Evolutionary conservation across 2,113 vertebrate genomes (phyloP).

Genomic region (Muntiacus reevesi): DNA sequence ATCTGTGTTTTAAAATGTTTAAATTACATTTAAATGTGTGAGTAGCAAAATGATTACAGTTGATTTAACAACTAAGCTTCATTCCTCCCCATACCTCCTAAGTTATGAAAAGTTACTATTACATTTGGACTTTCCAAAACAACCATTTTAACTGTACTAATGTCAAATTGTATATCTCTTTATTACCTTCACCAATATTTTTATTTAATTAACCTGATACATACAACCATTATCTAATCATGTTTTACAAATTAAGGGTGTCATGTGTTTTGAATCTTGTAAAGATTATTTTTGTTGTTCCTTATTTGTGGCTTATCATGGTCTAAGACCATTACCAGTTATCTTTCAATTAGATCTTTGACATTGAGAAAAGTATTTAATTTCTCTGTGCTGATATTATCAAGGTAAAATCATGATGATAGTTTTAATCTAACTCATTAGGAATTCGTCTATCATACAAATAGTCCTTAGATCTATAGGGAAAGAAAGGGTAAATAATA

Average conservation of each 20-base stretch:
- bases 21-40: neutral
- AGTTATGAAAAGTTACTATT: neutral
- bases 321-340: neutral
- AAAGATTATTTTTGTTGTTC: neutral
- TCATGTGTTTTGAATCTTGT: neutral
- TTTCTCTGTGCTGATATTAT: neutral
- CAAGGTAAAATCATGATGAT: neutral
- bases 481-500: neutral
- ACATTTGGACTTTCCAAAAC: neutral
- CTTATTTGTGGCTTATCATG: neutral
- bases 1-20: neutral
- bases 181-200: neutral
- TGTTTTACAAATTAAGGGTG: neutral
- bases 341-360: neutral
- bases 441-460: neutral
- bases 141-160: neutral
- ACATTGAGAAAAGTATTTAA: neutral
- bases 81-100: neutral
- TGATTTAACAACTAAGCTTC: neutral
- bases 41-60: neutral
- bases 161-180: neutral
- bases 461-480: neutral
- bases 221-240: neutral
- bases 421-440: neutral
- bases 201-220: neutral